Percentiles rank a stretch among this genome's conserved stretches.
phyloP scores from a whole-genome alignment of 2,888 invertebrate genomes.

The Melanostoma mellinum region DNA sequence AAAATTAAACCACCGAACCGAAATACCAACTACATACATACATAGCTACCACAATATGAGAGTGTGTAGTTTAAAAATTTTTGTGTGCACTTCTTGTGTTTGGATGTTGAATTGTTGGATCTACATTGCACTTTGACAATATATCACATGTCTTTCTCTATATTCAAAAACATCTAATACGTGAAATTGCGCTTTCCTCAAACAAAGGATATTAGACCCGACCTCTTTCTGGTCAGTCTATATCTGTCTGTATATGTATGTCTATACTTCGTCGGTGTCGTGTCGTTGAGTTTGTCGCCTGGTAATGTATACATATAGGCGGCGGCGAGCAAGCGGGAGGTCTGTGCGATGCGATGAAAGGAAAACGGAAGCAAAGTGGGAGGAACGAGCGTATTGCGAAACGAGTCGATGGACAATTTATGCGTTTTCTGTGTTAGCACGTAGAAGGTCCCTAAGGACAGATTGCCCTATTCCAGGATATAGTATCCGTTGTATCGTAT shows the following conservation, averaged over 20 bases:
- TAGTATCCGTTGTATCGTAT: background rate
- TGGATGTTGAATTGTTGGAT: slow-evolving; percentile 12
- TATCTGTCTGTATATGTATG: background rate
- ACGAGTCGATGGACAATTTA: slow-evolving; percentile 14
- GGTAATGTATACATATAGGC: background rate
- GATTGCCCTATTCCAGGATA: background rate
- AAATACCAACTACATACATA: slow-evolving; percentile 23
- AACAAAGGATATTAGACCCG: slow-evolving; percentile 47
- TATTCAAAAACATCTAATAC: slow-evolving; percentile 18
- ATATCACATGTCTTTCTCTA: slow-evolving; percentile 12
- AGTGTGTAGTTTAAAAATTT: slow-evolving; percentile 22
- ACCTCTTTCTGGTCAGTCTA: slow-evolving; percentile 33
- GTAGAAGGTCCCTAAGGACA: slow-evolving; percentile 2
- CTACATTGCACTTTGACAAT: slow-evolving; percentile 34
- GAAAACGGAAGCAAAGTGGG: background rate
- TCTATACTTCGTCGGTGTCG: slow-evolving; percentile 12
- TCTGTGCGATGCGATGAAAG: too few relatives aligned
- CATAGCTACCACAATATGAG: background rate
- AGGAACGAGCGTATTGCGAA: background rate
- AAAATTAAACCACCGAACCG: slow-evolving; percentile 63
- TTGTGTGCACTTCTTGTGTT: slow-evolving; percentile 15
- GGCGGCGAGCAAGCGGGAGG: background rate
- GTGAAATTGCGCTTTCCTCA: slow-evolving; percentile 40
- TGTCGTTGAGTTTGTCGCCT: background rate
- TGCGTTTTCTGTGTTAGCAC: slow-evolving; percentile 14